phyloP scores from a whole-genome alignment of 2,797 vertebrate genomes.

The Tadarida brasiliensis region DNA sequence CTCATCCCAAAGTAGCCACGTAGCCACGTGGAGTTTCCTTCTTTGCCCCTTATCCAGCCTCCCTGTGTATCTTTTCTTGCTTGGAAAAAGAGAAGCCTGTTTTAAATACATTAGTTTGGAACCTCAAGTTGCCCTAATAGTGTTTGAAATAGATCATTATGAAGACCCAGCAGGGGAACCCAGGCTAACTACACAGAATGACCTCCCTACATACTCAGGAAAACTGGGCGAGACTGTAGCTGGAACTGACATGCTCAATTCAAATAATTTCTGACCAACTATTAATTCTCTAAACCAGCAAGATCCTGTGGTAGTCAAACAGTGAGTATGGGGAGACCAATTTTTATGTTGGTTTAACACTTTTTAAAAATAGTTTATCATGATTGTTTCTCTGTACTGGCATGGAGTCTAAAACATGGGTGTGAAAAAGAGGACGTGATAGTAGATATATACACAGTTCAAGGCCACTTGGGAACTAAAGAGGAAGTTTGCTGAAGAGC shows the following conservation, averaged over 20 bases:
- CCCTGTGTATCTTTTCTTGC: constrained; percentile 60
- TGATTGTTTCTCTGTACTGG: not conserved
- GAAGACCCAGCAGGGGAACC: constrained; percentile 47
- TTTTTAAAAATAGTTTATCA: not conserved
- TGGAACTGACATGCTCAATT: constrained; percentile 56
- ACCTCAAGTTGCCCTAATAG: constrained; percentile 60
- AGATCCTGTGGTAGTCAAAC: not conserved
- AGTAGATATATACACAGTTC: not conserved
- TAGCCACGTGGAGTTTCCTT: constrained; percentile 1
- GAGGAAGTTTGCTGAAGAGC: not conserved
- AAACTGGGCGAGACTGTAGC: not conserved
- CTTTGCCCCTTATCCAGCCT: constrained; percentile 40
- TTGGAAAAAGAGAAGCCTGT: constrained; percentile 74
- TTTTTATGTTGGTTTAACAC: not conserved
- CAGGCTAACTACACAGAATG: constrained; percentile 39
- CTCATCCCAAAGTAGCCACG: not conserved
- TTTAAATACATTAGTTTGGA: constrained; percentile 79
- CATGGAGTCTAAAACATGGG: not conserved
- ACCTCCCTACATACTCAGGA: not conserved
- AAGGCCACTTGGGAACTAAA: not conserved
- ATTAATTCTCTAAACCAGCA: constrained; percentile 12
- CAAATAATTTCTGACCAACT: constrained; percentile 37
- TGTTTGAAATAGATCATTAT: constrained; percentile 75
- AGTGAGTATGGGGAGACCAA: not conserved
- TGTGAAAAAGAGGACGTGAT: not conserved